Evolutionary conservation across 1,140 invertebrate genomes (phyloP).

Genomic region (Drosophila melanica): DNA sequence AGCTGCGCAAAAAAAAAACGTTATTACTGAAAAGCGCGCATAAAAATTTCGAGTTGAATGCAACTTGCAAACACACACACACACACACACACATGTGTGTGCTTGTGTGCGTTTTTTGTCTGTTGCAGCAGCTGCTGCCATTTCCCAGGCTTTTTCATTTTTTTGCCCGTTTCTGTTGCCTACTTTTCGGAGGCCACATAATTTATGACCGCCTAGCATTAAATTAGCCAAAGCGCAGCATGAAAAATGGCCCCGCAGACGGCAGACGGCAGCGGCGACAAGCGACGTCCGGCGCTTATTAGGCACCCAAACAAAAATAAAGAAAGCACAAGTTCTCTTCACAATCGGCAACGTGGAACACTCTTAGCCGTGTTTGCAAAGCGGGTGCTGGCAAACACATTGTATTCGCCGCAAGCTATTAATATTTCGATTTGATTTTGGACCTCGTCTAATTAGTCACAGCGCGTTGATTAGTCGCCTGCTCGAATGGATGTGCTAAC

Average conservation of each 20-base stretch:
- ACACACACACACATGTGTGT: slow-evolving; percentile 19
- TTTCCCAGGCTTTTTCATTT: slow-evolving; percentile 60
- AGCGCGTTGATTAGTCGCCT: slow-evolving; percentile 17
- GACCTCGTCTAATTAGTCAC: slow-evolving; percentile 41
- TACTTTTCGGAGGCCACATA: slow-evolving; percentile 68
- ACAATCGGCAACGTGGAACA: neutral
- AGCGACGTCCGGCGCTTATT: slow-evolving; percentile 75
- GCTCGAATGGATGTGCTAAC: slow-evolving; percentile 18
- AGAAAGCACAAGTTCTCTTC: slow-evolving; percentile 4
- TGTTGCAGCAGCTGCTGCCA: slow-evolving; percentile 72
- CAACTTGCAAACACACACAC: slow-evolving; percentile 52
- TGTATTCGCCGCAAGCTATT: slow-evolving; percentile 27
- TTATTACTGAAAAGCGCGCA: slow-evolving; percentile 69
- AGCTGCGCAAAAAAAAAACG: slow-evolving; percentile 35
- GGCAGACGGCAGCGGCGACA: slow-evolving; percentile 53
- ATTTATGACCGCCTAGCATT: slow-evolving; percentile 77
- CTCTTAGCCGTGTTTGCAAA: neutral
- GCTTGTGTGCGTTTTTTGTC: slow-evolving; percentile 19
- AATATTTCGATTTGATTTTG: slow-evolving; percentile 51
- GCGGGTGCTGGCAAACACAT: slow-evolving; percentile 1
- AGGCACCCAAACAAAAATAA: slow-evolving; percentile 34
- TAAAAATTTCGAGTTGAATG: slow-evolving; percentile 74
- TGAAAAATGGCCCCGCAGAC: slow-evolving; percentile 65
- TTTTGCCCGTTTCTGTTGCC: slow-evolving; percentile 52
- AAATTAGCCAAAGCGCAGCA: slow-evolving; percentile 80